phyloP scores from a whole-genome alignment of 2,113 vertebrate genomes.

The Lampris megalopsis region DNA sequence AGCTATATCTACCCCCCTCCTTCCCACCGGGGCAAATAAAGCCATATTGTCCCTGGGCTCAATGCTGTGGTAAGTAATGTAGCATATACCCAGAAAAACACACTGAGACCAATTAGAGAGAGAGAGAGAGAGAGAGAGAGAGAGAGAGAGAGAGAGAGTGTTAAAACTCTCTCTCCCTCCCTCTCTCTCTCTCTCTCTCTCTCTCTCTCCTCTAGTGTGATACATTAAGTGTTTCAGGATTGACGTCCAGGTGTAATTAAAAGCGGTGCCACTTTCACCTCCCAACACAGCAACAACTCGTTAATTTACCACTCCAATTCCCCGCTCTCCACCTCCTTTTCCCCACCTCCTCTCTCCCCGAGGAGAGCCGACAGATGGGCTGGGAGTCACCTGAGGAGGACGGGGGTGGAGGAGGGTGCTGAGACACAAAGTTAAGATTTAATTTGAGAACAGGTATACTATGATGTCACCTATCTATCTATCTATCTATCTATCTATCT shows the following conservation, averaged over 20 bases:
- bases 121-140: constrained; percentile 9
- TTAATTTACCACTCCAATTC: constrained; percentile 54
- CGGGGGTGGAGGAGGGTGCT: background rate
- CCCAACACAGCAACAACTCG: constrained; percentile 72
- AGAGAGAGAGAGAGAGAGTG: background rate
- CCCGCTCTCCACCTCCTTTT: background rate
- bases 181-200: too few species aligned
- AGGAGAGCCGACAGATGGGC: constrained; percentile 65
- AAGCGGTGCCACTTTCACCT: constrained; percentile 56
- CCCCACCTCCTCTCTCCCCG: constrained; percentile 24
- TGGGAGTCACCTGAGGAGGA: constrained; percentile 41
- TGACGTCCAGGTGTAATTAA: constrained; percentile 66
- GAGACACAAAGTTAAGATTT: constrained; percentile 18
- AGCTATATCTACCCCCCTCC: background rate
- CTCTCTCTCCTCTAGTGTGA: too few species aligned
- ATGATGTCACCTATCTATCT: background rate
- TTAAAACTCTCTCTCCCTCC: too few species aligned
- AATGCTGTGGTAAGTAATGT: constrained; percentile 76
- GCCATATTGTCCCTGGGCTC: constrained; percentile 73
- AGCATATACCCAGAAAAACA: constrained; percentile 68
- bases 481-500: too few species aligned
- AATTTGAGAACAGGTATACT: background rate
- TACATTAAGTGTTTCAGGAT: too few species aligned
- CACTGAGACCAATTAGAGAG: constrained; percentile 66
- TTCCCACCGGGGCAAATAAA: constrained; percentile 70